Conservation (phyloP, 2,113 vertebrate species). For the Barbus barbus region DNA sequence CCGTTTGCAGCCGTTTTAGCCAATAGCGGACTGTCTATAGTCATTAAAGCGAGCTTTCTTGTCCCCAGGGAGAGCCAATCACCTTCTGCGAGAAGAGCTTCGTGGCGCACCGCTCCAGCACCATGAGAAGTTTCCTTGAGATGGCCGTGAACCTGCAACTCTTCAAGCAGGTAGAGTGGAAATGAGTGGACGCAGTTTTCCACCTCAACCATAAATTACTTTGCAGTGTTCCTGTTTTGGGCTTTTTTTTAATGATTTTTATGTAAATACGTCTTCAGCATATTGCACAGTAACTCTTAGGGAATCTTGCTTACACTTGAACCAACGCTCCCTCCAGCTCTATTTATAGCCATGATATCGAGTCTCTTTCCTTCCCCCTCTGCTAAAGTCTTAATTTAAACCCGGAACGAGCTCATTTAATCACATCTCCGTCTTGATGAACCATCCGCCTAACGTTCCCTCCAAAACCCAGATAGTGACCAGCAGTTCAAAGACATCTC, state of each 20-base stretch:
- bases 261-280: not conserved
- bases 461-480: slow-evolving; percentile 60
- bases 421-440: slow-evolving; percentile 51
- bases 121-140: slow-evolving; percentile 90
- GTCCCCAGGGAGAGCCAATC: slow-evolving; percentile 88
- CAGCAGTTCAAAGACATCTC: slow-evolving; percentile 67
- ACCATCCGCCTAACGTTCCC: slow-evolving; percentile 61
- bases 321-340: not conserved
- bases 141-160: slow-evolving; percentile 95
- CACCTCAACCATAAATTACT: not conserved
- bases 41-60: slow-evolving; percentile 47
- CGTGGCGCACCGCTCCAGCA: slow-evolving; percentile 87
- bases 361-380: slow-evolving; percentile 17
- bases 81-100: slow-evolving; percentile 95
- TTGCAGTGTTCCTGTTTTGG: not conserved
- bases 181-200: not conserved
- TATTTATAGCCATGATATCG: slow-evolving; percentile 25
- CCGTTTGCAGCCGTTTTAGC: slow-evolving; percentile 18
- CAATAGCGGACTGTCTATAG: slow-evolving; percentile 34
- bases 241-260: not conserved
- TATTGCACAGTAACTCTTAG: not conserved
- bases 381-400: slow-evolving; percentile 51
- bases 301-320: not conserved
- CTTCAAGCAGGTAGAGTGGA: slow-evolving; percentile 90
- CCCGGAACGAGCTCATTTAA: slow-evolving; percentile 56